Evolutionary conservation across 2,797 vertebrate species (phyloP).

Genomic region (Monodelphis domestica): DNA sequence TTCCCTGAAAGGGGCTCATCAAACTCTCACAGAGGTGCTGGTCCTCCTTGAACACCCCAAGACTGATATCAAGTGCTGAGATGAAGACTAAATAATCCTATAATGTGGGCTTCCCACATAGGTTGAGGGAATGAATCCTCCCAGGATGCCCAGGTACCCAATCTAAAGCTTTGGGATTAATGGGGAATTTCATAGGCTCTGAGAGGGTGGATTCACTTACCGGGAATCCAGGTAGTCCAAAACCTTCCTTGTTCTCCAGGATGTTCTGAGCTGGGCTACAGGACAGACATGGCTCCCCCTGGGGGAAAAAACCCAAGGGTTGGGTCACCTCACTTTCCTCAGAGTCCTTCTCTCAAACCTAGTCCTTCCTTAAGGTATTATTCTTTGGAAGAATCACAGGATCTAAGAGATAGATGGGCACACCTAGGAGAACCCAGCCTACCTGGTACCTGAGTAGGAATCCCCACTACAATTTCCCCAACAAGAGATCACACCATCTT

Average conservation of each 20-base stretch:
- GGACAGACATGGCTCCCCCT: constrained; percentile 91
- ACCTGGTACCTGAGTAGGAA: not conserved
- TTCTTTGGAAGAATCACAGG: not conserved
- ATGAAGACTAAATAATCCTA: not conserved
- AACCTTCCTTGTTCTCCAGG: constrained; percentile 72
- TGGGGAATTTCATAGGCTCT: not conserved
- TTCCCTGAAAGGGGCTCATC: no score
- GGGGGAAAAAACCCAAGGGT: not conserved
- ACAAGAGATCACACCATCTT: not conserved
- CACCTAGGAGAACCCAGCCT: not conserved
- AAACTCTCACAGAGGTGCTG: no score
- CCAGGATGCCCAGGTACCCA: not conserved
- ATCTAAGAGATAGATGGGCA: not conserved
- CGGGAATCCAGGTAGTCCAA: constrained; percentile 84
- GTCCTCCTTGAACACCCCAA: no score
- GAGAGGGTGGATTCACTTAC: constrained; percentile 83
- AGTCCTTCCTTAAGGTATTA: not conserved
- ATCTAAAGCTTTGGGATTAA: not conserved
- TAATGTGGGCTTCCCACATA: not conserved
- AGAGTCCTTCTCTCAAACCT: not conserved
- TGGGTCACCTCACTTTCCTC: not conserved
- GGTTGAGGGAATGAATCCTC: not conserved
- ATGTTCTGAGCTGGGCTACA: constrained; percentile 81
- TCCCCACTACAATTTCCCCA: not conserved
- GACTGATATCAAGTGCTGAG: no score